Base-by-base conservation (phyloP, 2,113 vertebrate genomes). In the Tor tambroides region DNA sequence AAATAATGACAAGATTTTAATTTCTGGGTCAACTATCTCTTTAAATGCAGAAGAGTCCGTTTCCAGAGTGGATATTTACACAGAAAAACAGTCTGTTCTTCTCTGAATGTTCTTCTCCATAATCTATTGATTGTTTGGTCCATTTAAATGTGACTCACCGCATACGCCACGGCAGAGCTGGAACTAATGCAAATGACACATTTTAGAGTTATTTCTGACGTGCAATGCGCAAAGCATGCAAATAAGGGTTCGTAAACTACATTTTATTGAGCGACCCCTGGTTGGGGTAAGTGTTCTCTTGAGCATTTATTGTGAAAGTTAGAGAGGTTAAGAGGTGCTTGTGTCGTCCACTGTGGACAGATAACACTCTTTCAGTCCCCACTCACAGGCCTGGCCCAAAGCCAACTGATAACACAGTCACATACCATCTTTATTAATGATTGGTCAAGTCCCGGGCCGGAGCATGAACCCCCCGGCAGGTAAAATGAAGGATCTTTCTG, bases 341-440 rank as follows among this genome's bases (percentile, higher is more conserved):
- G 78, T 87, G 69, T 86, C 63, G 30, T 86, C 86, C 67, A 84
- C 72, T 87, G 80, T 69, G 83, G 85, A 65, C 87, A 88, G 89
- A 92, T 89, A 90, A 90, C 56, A 87, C 83, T 82, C 81, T 84
- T 82, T 86, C 84, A 65, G 85, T 89, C 87, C 80, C 86, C 85
- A 87, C 56, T 76, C 69, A 63, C 61, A 59, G 85, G n/a, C 75
- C 76, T 88, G 90, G 90, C 85, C 59, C 72, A 80, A 41, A 83
- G 88, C 85, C 89, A 90, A 88, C 87, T 88, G 91, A 92, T 92
- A 92, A 88, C 69, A 26, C 28, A 43, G 72, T 83, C 86, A 88
- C 90, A 90, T 92, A 90, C 91, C 91, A 90, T 80, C 74, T 80
- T 75, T 86, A 92, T 92, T 92, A 92, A 92, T 92, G 91, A 92